Conservation (phyloP, 2,797 vertebrate genomes). For the Catharus ustulatus region DNA sequence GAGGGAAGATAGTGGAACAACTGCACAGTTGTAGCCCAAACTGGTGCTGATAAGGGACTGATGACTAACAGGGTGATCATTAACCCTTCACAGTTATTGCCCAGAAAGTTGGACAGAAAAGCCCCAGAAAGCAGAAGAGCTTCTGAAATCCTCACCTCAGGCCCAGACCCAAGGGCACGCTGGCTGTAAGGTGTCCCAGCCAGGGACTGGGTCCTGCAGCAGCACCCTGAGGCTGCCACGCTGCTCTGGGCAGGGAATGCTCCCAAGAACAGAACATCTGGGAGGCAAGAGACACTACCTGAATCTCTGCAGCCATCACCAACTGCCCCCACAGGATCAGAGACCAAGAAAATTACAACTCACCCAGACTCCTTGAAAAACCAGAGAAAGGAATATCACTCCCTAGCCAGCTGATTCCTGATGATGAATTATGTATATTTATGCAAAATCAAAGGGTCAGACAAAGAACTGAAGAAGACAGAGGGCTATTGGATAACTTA, state of each 20-base stretch:
- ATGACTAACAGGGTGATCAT: background rate
- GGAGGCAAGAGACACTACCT: background rate
- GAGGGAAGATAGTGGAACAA: background rate
- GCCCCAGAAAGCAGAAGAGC: background rate
- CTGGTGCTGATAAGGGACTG: background rate
- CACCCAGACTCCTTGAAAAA: background rate
- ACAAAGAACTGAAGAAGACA: background rate
- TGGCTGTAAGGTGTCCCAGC: background rate
- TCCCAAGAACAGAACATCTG: rapidly evolving
- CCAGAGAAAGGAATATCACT: background rate
- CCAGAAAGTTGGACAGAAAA: background rate
- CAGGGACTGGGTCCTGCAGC: background rate
- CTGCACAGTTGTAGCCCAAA: background rate
- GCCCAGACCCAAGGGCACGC: background rate
- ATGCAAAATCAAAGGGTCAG: background rate
- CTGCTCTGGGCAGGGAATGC: background rate
- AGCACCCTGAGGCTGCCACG: rapidly evolving
- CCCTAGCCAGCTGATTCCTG: background rate
- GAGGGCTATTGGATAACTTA: background rate
- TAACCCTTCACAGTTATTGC: background rate
- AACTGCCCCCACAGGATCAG: background rate
- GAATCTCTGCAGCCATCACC: background rate
- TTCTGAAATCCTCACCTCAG: background rate
- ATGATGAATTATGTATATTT: background rate
- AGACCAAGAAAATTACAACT: background rate